Evolutionary conservation across 1,140 invertebrate species (phyloP), one percentile per base, ranked within the genome.

Genomic region (Phymorhynchus buccinoides): DNA sequence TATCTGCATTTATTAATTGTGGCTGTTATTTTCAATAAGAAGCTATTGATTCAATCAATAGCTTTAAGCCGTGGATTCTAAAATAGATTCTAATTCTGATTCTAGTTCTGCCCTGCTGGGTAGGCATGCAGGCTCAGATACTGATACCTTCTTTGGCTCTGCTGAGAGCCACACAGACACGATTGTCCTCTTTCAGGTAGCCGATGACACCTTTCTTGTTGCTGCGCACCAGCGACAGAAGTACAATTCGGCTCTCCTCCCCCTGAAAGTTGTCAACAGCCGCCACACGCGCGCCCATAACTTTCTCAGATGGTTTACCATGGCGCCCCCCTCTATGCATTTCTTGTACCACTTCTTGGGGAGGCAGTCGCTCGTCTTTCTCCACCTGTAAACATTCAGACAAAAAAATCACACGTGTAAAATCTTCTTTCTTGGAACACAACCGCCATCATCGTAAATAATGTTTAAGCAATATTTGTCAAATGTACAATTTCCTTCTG

Each of bases 131-230:
- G n/a, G n/a, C n/a, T n/a, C n/a, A n/a, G n/a, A n/a, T n/a, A n/a
- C n/a, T n/a, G n/a, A n/a, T 56, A 96, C 97, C 93, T 95, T 94
- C 90, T 95, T 95, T 0, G 0, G 97, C 97, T 88, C 97, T 93
- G 0, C 96, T 97, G 7, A 97, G 92, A 7, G 96, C 96, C 1
- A 97, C 97, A 93, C 96, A 97, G 68, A 97, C 94, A 73, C 97
- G 93, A 93, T 97, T 97, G 68, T 95, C 94, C 77, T 94, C 95
- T 30, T 94, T 94, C 18, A 97, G 91, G 93, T 97, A 98, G 6
- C 97, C 97, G 89, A 97, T 95, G 44, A 94, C 94, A 27, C 94
- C 94, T 14, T 95, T 92, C 3, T 91, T 82, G 85, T 92, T 92
- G 90, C 95, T 97, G 84, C 97, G 93, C 0, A 98, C 96, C 9